A percentile compares a stretch with the other conserved stretches of the same genome.
Conservation (phyloP, 2,797 vertebrate species). For the Morus bassanus region DNA sequence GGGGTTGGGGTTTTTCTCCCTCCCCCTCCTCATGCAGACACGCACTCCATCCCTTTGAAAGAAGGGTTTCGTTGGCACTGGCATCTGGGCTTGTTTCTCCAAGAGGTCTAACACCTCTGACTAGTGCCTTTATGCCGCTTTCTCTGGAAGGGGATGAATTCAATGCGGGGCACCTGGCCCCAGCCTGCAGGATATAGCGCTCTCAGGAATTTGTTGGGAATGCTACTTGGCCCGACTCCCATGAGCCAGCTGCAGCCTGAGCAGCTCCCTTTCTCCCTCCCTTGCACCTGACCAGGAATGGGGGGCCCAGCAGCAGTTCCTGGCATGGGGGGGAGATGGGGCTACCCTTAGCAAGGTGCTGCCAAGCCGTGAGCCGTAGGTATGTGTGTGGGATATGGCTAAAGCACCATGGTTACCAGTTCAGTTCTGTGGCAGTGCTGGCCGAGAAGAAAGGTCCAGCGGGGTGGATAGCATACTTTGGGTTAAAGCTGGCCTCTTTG, state of each 20-base stretch:
- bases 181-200: background rate
- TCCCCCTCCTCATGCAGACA: background rate
- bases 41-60: background rate
- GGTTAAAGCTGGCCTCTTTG: background rate
- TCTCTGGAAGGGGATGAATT: background rate
- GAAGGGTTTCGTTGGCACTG: background rate
- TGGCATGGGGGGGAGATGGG: background rate
- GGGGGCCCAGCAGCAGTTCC: background rate
- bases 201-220: constrained; percentile 52
- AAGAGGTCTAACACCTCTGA: background rate
- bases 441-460: background rate
- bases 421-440: background rate
- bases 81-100: background rate
- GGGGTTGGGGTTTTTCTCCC: fast-evolving
- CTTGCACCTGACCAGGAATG: background rate
- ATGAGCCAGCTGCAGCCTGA: background rate
- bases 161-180: background rate
- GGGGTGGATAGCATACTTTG: background rate
- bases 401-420: fast-evolving
- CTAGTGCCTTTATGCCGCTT: background rate
- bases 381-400: too few species aligned
- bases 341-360: background rate
- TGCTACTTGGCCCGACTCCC: background rate
- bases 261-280: background rate
- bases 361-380: fast-evolving